Evolutionary conservation across 2,888 invertebrate genomes (phyloP).

Genomic region (Platerodrilus igneus): DNA sequence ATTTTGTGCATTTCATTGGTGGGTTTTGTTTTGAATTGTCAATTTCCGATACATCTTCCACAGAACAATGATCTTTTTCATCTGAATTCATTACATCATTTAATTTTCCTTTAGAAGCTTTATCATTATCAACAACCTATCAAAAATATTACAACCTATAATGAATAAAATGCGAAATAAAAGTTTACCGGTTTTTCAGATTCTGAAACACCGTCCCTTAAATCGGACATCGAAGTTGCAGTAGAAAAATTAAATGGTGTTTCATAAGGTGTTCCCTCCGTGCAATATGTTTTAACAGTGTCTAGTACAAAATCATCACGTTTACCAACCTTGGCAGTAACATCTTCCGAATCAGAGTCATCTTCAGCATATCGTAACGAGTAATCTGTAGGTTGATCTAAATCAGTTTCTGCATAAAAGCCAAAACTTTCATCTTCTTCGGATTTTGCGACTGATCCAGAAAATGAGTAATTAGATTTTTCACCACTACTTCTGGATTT

Average conservation of each 20-base stretch:
- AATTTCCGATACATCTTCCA: conserved; percentile 43
- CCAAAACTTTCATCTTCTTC: conserved; percentile 45
- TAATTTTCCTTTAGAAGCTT: conserved; percentile 24
- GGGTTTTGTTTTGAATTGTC: conserved; percentile 32
- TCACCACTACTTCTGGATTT: conserved; percentile 36
- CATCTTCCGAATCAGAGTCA: conserved; percentile 60
- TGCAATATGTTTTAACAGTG: conserved; percentile 85
- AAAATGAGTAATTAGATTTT: conserved; percentile 37
- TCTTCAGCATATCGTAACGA: conserved; percentile 85
- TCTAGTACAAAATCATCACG: conserved; percentile 57
- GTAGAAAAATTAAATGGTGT: conserved; percentile 80
- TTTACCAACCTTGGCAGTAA: conserved; percentile 40
- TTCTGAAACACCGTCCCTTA: conserved; percentile 49
- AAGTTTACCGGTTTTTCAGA: conserved; percentile 22
- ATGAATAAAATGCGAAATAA: not conserved
- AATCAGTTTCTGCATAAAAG: conserved; percentile 83
- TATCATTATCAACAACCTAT: conserved; percentile 38
- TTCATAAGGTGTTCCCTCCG: conserved; percentile 82
- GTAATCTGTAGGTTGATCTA: conserved; percentile 90
- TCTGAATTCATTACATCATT: no score
- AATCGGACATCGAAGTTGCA: conserved; percentile 84
- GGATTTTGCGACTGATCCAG: not conserved
- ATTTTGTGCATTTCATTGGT: conserved; percentile 33
- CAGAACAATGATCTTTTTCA: conserved; percentile 45
- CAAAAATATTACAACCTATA: conserved; percentile 1